These are phyloP conservation scores for Heliothis peltigera DNA, from an alignment of 2,888 invertebrate genomes.

Conservation along the genomic window DNA sequence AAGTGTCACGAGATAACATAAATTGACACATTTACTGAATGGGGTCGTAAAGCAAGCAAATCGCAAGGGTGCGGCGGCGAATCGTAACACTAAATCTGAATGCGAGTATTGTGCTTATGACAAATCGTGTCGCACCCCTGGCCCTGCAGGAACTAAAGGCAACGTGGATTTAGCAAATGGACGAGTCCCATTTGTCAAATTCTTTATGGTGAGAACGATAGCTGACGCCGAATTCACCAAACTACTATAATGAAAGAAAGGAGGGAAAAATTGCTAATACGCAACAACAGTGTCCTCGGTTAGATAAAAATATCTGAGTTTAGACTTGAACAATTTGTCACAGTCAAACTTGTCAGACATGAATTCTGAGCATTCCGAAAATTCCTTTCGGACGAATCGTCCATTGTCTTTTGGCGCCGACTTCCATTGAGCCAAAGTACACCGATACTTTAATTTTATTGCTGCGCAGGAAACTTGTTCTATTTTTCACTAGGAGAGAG, in stretches of 20 bases:
- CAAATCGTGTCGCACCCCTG: conserved; percentile 72
- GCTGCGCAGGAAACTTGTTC: conserved; percentile 51
- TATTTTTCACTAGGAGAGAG: conserved; percentile 51
- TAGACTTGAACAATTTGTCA: conserved; percentile 41
- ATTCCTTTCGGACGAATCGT: conserved; percentile 49
- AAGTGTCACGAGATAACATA: conserved; percentile 49
- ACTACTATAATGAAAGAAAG: conserved; percentile 22
- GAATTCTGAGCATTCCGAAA: conserved; percentile 37
- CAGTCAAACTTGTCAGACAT: conserved; percentile 40
- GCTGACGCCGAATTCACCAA: conserved; percentile 37
- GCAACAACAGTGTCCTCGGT: conserved; percentile 8
- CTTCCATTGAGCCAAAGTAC: conserved; percentile 42
- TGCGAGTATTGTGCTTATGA: conserved; percentile 72
- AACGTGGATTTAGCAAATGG: conserved; percentile 58
- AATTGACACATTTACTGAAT: conserved; percentile 68
- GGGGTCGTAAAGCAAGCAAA: conserved; percentile 63
- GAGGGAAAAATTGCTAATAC: conserved; percentile 24
- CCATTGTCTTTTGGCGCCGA: conserved; percentile 53
- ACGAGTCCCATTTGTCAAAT: conserved; percentile 49
- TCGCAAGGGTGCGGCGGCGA: conserved; percentile 63
- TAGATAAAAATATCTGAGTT: conserved; percentile 19
- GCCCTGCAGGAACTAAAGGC: conserved; percentile 54
- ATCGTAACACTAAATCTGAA: conserved; percentile 72
- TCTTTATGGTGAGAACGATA: conserved; percentile 28
- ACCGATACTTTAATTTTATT: conserved; percentile 59